Percentiles rank a stretch among this genome's conserved stretches.
Evolutionary conservation across 2,797 vertebrate species (phyloP).

Genomic region (Champsocephalus gunnari): DNA sequence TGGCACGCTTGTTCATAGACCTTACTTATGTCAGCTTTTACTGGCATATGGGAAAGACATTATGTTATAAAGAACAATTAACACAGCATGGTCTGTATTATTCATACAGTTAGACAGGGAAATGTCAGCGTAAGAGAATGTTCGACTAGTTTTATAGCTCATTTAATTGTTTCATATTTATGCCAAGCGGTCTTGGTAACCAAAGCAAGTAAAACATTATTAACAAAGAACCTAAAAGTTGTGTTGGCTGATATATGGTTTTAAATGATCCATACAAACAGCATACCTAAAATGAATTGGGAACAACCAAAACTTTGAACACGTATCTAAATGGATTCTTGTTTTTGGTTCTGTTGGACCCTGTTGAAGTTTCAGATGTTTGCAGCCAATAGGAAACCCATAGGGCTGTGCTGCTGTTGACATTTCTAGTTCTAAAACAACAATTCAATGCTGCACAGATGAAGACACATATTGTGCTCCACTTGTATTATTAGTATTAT

Average conservation of each 20-base stretch:
- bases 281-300: background rate
- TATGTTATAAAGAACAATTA: conserved; percentile 38
- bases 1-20: conserved; percentile 28
- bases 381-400: conserved; percentile 11
- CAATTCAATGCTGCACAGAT: too few species aligned
- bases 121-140: conserved; percentile 5
- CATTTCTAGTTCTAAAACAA: too few species aligned
- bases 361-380: background rate
- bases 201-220: conserved; percentile 9
- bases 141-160: conserved; percentile 4
- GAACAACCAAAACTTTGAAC: conserved; percentile 4
- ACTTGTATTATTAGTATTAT: too few species aligned
- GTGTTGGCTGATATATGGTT: background rate
- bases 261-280: background rate
- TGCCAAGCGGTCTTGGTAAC: background rate
- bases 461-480: too few species aligned
- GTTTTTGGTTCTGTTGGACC: conserved; percentile 4
- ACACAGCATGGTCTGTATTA: conserved; percentile 15
- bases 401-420: too few species aligned
- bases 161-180: conserved; percentile 12
- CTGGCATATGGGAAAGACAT: conserved; percentile 41
- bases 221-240: background rate
- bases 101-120: conserved; percentile 12
- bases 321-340: background rate
- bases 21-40: conserved; percentile 26